A percentile compares a stretch with the other conserved stretches of the same genome.
Evolutionary conservation across 2,113 vertebrate genomes (phyloP).

Genomic region (Eclectus roratus): DNA sequence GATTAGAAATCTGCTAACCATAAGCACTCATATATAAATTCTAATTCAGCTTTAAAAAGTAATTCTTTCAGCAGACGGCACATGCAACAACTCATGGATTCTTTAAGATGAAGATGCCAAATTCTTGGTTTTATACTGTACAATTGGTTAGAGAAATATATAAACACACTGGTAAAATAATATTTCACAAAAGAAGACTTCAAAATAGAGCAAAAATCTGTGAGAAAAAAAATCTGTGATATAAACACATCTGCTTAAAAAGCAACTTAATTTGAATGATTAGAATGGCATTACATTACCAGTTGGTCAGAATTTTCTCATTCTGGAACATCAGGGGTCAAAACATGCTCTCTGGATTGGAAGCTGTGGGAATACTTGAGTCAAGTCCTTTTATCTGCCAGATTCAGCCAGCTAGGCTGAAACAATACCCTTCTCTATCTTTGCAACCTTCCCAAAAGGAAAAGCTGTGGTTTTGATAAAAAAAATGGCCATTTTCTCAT

Average conservation of each 20-base stretch:
- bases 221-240: neutral
- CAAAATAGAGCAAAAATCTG: neutral
- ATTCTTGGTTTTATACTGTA: neutral
- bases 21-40: neutral
- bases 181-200: neutral
- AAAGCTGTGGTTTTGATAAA: neutral
- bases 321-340: neutral
- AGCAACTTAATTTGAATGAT: neutral
- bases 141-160: neutral
- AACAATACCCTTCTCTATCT: neutral
- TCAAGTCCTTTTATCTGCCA: neutral
- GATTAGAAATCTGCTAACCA: neutral
- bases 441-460: neutral
- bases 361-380: neutral
- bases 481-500: neutral
- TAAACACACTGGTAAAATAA: neutral
- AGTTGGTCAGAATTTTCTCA: neutral
- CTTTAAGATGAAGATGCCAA: neutral
- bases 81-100: neutral
- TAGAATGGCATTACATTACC: neutral
- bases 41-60: neutral
- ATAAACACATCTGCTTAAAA: neutral
- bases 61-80: neutral
- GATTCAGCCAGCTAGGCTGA: neutral
- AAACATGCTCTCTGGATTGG: neutral